phyloP scores from a whole-genome alignment of 2,888 invertebrate species.

The Blera fallax region DNA sequence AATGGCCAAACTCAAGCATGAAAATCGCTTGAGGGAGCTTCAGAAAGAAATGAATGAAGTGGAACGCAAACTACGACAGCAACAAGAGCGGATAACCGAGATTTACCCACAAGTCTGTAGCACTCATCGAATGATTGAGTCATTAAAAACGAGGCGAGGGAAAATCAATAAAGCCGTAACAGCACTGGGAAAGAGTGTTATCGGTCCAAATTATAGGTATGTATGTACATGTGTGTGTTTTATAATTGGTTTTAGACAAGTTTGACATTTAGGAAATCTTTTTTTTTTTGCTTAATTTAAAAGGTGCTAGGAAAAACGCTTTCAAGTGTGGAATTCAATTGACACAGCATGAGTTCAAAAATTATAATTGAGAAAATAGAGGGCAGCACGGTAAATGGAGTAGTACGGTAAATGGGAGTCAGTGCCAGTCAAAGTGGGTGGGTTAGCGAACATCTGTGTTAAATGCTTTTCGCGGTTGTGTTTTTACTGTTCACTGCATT shows the following conservation, averaged over 20 bases:
- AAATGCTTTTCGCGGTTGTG: no score
- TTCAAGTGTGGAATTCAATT: no score
- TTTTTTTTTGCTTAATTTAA: no score
- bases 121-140: slow-evolving; percentile 78
- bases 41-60: slow-evolving; percentile 76
- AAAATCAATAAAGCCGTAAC: slow-evolving; percentile 77
- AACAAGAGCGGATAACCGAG: slow-evolving; percentile 77
- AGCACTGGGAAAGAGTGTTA: slow-evolving; percentile 76
- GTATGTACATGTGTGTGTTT: slow-evolving; percentile 67
- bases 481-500: no score
- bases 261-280: no score
- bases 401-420: no score
- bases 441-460: no score
- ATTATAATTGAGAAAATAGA: no score
- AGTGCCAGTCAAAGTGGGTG: no score
- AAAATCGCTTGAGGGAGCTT: slow-evolving; percentile 77
- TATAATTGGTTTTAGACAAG: neutral
- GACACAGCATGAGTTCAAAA: no score
- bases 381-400: no score
- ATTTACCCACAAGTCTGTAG: slow-evolving; percentile 79
- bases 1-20: slow-evolving; percentile 76
- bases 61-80: slow-evolving; percentile 75
- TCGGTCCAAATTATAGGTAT: slow-evolving; percentile 76
- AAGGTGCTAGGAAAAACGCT: no score
- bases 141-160: slow-evolving; percentile 76